phyloP scores from a whole-genome alignment of 2,113 vertebrate species.

The Poicephalus meyeri region DNA sequence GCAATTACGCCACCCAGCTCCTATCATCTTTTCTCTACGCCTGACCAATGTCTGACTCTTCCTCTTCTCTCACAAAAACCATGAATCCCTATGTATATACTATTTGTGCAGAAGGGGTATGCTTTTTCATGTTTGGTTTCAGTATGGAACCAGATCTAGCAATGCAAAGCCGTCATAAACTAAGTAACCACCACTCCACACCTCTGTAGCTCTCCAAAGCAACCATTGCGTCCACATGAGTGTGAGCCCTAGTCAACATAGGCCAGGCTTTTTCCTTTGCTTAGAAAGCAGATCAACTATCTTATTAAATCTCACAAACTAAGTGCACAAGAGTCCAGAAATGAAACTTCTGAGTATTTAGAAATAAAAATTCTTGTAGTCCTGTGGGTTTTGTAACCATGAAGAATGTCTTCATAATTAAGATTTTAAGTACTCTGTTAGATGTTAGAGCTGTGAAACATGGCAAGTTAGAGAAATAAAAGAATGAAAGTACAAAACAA shows the following conservation, averaged over 20 bases:
- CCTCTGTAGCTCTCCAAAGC: not conserved
- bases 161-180: not conserved
- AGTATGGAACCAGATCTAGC: not conserved
- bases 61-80: not conserved
- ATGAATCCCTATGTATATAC: not conserved
- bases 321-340: not conserved
- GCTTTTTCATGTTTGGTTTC: not conserved
- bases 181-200: not conserved
- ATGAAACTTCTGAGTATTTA: not conserved
- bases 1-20: not conserved
- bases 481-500: slow-evolving; percentile 56
- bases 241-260: not conserved
- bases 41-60: not conserved
- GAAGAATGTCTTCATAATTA: slow-evolving; percentile 21
- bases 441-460: slow-evolving; percentile 47
- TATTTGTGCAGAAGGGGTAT: not conserved
- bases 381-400: not conserved
- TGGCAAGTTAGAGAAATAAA: slow-evolving; percentile 44
- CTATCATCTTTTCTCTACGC: not conserved
- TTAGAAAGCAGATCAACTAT: not conserved
- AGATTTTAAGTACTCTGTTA: not conserved
- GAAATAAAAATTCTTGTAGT: slow-evolving; percentile 30
- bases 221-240: not conserved
- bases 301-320: not conserved
- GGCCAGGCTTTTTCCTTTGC: not conserved